These are phyloP conservation scores for Mohoua ochrocephala DNA, from an alignment of 2,113 vertebrate species.

Conservation along the genomic window DNA sequence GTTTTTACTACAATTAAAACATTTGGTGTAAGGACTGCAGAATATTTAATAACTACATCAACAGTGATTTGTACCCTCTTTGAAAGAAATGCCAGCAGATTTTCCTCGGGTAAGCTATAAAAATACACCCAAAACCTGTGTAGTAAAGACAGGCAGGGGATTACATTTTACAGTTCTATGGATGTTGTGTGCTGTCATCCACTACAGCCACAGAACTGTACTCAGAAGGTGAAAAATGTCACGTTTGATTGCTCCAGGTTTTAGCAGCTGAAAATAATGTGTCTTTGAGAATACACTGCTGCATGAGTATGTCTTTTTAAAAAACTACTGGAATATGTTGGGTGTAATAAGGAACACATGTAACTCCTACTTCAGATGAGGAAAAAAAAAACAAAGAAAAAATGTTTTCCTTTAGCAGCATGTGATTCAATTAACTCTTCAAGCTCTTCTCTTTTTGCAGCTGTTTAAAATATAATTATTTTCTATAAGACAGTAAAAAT, in stretches of 20 bases:
- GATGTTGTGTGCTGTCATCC: neutral
- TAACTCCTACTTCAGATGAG: slow-evolving; percentile 15
- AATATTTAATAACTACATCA: neutral
- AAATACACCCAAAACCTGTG: neutral
- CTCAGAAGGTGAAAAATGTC: neutral
- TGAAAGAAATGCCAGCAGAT: neutral
- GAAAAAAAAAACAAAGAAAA: neutral
- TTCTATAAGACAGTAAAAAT: neutral
- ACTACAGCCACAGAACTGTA: neutral
- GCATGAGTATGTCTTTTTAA: neutral
- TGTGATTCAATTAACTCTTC: slow-evolving; percentile 10
- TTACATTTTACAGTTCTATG: neutral
- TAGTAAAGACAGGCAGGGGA: neutral
- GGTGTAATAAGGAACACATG: slow-evolving; percentile 28
- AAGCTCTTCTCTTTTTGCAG: neutral
- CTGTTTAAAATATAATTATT: neutral
- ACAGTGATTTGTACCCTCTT: neutral
- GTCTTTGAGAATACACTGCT: neutral
- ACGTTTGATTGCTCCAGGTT: neutral
- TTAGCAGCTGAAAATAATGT: slow-evolving; percentile 31
- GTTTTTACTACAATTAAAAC: neutral
- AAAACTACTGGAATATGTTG: neutral
- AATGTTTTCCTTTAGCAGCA: neutral
- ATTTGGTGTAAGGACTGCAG: neutral
- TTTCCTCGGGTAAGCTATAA: neutral